These are phyloP conservation scores for Paguma larvata DNA, from an alignment of 2,797 vertebrate genomes.

Conservation along the genomic window DNA sequence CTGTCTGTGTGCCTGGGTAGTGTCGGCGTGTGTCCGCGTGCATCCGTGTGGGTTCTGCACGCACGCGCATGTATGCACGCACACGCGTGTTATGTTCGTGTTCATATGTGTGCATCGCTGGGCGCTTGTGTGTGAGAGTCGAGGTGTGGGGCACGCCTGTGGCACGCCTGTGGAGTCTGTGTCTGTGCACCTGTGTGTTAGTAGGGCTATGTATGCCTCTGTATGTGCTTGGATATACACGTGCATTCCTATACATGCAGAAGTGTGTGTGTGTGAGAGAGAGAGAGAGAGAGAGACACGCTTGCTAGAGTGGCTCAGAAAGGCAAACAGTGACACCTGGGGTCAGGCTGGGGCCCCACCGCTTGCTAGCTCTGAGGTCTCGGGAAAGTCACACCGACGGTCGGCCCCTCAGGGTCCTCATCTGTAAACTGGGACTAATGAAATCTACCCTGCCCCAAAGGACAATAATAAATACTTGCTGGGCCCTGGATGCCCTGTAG, in stretches of 20 bases:
- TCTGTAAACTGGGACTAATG: neutral
- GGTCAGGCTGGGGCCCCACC: neutral
- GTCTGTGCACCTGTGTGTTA: neutral
- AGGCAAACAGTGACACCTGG: neutral
- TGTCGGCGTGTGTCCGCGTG: neutral
- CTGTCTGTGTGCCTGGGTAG: neutral
- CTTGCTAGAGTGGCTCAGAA: neutral
- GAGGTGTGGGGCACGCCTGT: neutral
- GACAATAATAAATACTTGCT: no score
- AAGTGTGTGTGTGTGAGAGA: neutral
- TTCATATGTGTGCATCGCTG: neutral
- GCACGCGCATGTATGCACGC: neutral
- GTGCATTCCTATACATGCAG: neutral
- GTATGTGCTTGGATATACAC: neutral
- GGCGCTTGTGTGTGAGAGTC: neutral
- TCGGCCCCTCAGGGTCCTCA: neutral
- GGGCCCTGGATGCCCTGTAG: fast-evolving
- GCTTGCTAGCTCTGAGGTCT: neutral
- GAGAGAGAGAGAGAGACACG: no score
- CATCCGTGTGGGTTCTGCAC: neutral
- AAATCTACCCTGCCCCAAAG: neutral
- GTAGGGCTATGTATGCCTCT: neutral
- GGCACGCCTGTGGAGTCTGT: neutral
- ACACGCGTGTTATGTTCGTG: neutral
- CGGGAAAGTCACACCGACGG: neutral